These are phyloP conservation scores for Blera fallax DNA, from an alignment of 2,888 invertebrate species.

Conservation along the genomic window DNA sequence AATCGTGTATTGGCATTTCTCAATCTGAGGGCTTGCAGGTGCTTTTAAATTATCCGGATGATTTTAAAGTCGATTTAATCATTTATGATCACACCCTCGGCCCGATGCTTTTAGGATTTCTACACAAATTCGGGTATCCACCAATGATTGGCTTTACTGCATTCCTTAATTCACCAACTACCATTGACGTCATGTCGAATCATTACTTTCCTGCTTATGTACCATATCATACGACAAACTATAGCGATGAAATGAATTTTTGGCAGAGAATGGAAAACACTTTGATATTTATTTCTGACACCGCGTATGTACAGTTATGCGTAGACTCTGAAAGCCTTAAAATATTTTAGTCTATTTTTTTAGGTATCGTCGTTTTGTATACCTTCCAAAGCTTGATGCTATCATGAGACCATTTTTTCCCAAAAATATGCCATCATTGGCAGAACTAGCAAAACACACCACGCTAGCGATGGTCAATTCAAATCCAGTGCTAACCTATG, in stretches of 20 bases:
- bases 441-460: slow-evolving; percentile 73
- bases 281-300: slow-evolving; percentile 73
- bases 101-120: slow-evolving; percentile 76
- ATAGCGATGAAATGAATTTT: slow-evolving; percentile 75
- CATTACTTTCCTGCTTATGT: slow-evolving; percentile 76
- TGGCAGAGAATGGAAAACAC: slow-evolving; percentile 74
- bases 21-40: slow-evolving; percentile 74
- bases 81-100: slow-evolving; percentile 77
- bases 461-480: slow-evolving; percentile 78
- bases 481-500: slow-evolving; percentile 77
- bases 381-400: slow-evolving; percentile 71
- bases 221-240: slow-evolving; percentile 73
- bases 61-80: slow-evolving; percentile 78
- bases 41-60: slow-evolving; percentile 75
- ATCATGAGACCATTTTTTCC: slow-evolving; percentile 71
- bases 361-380: slow-evolving; percentile 49
- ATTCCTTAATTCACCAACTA: slow-evolving; percentile 74
- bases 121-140: slow-evolving; percentile 77
- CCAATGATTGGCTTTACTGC: slow-evolving; percentile 77
- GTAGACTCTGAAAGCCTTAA: too few species aligned
- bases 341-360: neutral
- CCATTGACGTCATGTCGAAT: slow-evolving; percentile 74
- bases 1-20: slow-evolving; percentile 29
- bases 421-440: slow-evolving; percentile 65
- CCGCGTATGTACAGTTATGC: slow-evolving; percentile 64